Evolutionary conservation across 2,113 vertebrate species (phyloP), one percentile per base, ranked within the genome.

Genomic region (Canis aureus): DNA sequence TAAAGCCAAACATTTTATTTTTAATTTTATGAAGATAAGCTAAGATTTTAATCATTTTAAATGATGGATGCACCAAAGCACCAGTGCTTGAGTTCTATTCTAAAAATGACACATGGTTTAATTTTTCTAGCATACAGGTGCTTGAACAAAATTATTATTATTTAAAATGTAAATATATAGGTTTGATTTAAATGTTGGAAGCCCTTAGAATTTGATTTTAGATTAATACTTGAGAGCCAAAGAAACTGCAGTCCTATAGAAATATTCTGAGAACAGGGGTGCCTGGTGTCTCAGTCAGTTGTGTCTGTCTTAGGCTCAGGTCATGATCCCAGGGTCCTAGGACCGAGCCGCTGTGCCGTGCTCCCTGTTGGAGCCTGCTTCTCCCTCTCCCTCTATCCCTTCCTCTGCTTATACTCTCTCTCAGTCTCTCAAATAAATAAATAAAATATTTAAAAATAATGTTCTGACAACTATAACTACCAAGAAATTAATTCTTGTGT

Each of bases 1-100:
- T 81, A 86, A 89, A 86, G 53, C 6, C 49, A 85, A 81, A 69
- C 81, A 2, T 73, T 92, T 92, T 83, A 35, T 88, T 96, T 59
- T 86, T 23, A 73, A 0, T 73, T 74, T 29, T 90, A 3, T 83
- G 13, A 88, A 84, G 25, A 32, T 67, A 67, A 79, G 22, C 13
- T 64, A 60, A 60, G 25, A 81, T 81, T 81, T 85, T 13, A 29
- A 23, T 81, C 12, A 53, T 80, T 8, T 60, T 93, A 17, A 23
- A 60, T 55, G 17, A 13, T 32, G 53, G 43, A 53, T 15, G 12
- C 29, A 55, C 20, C 74, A 49, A 76, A 86, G 19, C 3, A 16
- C 0, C 4, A 43, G 11, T 66, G 5, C 8, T 57, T 81, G 80
- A 74, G 38, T 35, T 76, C 11, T 81, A 16, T 3, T 49, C 25